Conservation (phyloP, 2,888 invertebrate species). For the Seira sanloemensis region DNA sequence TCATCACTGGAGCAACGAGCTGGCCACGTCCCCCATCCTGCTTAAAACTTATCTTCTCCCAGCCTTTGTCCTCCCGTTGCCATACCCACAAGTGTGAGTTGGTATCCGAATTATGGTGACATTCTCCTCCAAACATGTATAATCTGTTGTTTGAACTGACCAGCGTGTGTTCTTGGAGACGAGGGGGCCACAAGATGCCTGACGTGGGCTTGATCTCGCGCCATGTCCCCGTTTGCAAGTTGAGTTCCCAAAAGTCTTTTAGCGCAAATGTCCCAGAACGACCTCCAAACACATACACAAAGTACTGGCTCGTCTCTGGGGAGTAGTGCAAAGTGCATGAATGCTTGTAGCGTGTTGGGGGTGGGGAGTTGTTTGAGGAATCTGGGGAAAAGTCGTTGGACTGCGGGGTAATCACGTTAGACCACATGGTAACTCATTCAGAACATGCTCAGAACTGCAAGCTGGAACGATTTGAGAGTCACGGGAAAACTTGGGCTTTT, state of each 20-base stretch:
- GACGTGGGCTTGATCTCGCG: conserved; percentile 73
- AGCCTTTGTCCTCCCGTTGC: conserved; percentile 29
- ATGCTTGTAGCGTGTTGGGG: conserved; percentile 52
- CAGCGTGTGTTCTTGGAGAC: conserved; percentile 90
- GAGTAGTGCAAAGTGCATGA: conserved; percentile 19
- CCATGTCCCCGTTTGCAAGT: conserved; percentile 79
- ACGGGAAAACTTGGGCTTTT: too few species aligned
- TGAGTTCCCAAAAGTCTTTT: conserved; percentile 90
- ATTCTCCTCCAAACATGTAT: conserved; percentile 91
- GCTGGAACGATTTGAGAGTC: too few species aligned
- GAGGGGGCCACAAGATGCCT: conserved; percentile 80
- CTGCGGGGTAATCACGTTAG: conserved; percentile 40
- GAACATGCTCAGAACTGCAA: not conserved
- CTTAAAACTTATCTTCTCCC: conserved; percentile 44
- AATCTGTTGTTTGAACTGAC: conserved; percentile 85
- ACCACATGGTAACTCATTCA: conserved; percentile 43
- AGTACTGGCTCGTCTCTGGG: conserved; percentile 67
- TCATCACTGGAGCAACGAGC: conserved; percentile 82
- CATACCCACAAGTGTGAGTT: conserved; percentile 44
- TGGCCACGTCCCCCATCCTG: conserved; percentile 15
- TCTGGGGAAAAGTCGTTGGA: not conserved
- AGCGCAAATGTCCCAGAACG: conserved; percentile 88
- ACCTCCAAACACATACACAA: conserved; percentile 90
- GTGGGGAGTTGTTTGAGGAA: conserved; percentile 8
- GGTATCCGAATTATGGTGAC: conserved; percentile 24